Evolutionary conservation across 1,140 invertebrate genomes (phyloP), one percentile per base, ranked within the genome.

Genomic region (Euschistus heros): DNA sequence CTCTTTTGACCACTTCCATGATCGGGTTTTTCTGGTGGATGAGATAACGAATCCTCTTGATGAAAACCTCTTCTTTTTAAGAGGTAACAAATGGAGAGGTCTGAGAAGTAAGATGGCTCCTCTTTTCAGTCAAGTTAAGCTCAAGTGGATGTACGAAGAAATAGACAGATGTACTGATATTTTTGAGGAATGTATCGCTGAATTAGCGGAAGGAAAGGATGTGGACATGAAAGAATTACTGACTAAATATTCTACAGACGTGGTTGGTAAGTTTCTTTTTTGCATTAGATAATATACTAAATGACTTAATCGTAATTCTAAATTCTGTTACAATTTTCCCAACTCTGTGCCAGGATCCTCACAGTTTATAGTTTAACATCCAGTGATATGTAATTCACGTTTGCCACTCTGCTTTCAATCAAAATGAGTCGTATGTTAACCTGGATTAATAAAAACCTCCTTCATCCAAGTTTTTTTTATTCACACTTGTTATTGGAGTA

Each of bases 241-340:
- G 6, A 24, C 61, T n/a, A 68, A 60, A 55, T 73, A 72, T 67
- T 26, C 62, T 17, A 44, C 62, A 14, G 30, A 63, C 24, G 44
- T 63, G 5, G 50, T 63, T 18, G 33, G 62, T 63, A 20, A 24
- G 27, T 59, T 14, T 6, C 7, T 15, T 59, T 59, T 59, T 37
- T 30, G 8, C 30, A 30, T 37, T 6, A 3, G 8, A 30, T 30
- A 30, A 8, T 3, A 30, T 30, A 30, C 3, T 30, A 30, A 5
- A 8, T n/a, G n/a, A n/a, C n/a, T n/a, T n/a, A n/a, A n/a, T n/a
- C n/a, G n/a, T n/a, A n/a, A n/a, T n/a, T n/a, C n/a, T n/a, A n/a
- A n/a, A n/a, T n/a, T n/a, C n/a, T n/a, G n/a, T n/a, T n/a, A n/a
- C n/a, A n/a, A n/a, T n/a, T n/a, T n/a, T n/a, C n/a, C n/a, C n/a